Evolutionary conservation across 1,140 invertebrate genomes (phyloP), one percentile per base, ranked within the genome.

Genomic region (Camponotus vicinus): DNA sequence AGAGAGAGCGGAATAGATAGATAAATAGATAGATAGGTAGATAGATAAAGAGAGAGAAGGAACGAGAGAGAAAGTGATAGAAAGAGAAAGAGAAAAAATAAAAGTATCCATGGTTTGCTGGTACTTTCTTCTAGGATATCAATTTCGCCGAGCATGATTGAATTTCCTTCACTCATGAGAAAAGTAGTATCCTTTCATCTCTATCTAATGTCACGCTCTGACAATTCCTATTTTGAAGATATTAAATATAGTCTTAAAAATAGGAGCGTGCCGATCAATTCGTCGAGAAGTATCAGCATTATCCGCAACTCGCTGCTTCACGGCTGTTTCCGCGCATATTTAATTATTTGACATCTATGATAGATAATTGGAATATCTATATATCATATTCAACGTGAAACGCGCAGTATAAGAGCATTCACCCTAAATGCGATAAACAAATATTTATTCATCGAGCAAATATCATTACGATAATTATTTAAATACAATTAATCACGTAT

Each of bases 41-140:
- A 75, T 0, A 75, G 40, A 86, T 8, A 88, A 40, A 40, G 66
- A 61, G 55, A 71, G 45, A 42, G 42, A 52, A 40, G 61, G 52
- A 63, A 79, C 57, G 15, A 77, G 57, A 77, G 21, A 77, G 57
- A 77, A 42, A 69, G 52, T 79, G 34, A 85, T 27, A 83, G 18
- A 88, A n/a, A 40, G 34, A 83, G 15, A 83, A 27, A 86, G 13
- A 73, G n/a, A 85, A 34, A 80, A 86, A 86, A 89, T 42, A 89
- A 73, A 89, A 80, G 42, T 52, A 61, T 73, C 77, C 75, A 83
- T 52, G 77, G 34, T 85, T 89, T 80, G 59, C 77, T 80, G 69
- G 84, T 70, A 73, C 77, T 89, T 55, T 86, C 32, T 34, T 27
- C 49, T 52, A 15, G 34, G 59, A 77, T 37, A 42, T 15, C n/a